Evolutionary conservation across 1,140 invertebrate species (phyloP), one percentile per base, ranked within the genome.

Genomic region (Hylaeus anthracinus): DNA sequence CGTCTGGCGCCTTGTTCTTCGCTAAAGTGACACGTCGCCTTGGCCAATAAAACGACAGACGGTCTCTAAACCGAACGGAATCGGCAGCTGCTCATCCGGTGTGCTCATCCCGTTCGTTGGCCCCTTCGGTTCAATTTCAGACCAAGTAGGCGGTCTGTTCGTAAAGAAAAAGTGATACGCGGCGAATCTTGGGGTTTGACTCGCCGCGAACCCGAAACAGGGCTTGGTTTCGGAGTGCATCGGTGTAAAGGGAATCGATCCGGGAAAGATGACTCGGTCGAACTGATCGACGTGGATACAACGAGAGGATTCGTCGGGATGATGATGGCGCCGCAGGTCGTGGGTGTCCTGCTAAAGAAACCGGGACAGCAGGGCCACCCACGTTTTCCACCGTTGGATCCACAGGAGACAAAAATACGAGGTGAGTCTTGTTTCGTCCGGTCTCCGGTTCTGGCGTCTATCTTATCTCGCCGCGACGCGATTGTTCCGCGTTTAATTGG

Each of bases 271-370:
- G 78, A 74, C 45, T 51, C 37, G 72, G 0, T 0, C 0, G 12
- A 15, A 80, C 45, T 80, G 78, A 80, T n/a, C 37, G 56, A 53
- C 37, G 26, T 26, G 79, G n/a, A 64, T 26, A 12, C 37, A 61
- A 66, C 61, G 53, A 8, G 64, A 86, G 48, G 71, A 77, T 60
- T 74, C 55, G 72, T 58, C 70, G 82, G 69, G 82, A 88, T 83
- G 91, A 92, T 93, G 92, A 91, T 92, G 89, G 90, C 92, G 78
- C 92, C 92, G 82, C 90, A 92, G 82, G 89, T 93, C 73, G 92
- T 93, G 87, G 92, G 92, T 86, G 91, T 93, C 55, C 82, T 93
- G 84, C 82, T 92, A 73, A 93, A 93, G 84, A 92, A 93, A 87
- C 92, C 92, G 14, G 92, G 92, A 71, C 90, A 91, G 70, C 92